phyloP scores from a whole-genome alignment of 1,140 invertebrate species.

The Drosophila varians region DNA sequence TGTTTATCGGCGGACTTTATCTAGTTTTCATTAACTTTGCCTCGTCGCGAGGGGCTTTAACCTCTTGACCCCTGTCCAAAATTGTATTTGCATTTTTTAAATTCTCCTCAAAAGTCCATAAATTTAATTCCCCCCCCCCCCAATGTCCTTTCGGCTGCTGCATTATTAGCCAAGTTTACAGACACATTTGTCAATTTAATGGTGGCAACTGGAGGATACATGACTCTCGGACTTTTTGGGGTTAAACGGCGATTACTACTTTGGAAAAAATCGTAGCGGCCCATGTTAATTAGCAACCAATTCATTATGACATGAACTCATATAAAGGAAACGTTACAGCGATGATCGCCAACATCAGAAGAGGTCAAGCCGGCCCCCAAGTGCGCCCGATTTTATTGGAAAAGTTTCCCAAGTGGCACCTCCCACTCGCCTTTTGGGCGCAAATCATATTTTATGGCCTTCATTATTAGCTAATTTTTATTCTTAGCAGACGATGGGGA shows the following conservation, averaged over 20 bases:
- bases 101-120: no score
- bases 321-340: background rate
- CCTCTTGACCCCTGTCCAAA: slow-evolving; percentile 3
- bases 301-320: slow-evolving; percentile 36
- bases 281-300: slow-evolving; percentile 67
- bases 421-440: slow-evolving; percentile 8
- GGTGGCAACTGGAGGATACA: slow-evolving; percentile 66
- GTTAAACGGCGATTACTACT: slow-evolving; percentile 64
- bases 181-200: slow-evolving; percentile 83
- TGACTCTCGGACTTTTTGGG: slow-evolving; percentile 44
- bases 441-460: slow-evolving; percentile 79
- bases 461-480: slow-evolving; percentile 82
- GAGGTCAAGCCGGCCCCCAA: slow-evolving; percentile 27
- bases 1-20: slow-evolving; percentile 74
- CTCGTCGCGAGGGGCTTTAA: slow-evolving; percentile 31
- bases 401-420: slow-evolving; percentile 60
- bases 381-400: slow-evolving; percentile 77
- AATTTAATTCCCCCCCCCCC: no score
- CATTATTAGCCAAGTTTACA: slow-evolving; percentile 82
- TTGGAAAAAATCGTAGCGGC: slow-evolving; percentile 60
- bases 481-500: slow-evolving; percentile 40
- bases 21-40: slow-evolving; percentile 77
- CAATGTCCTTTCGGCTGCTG: slow-evolving; percentile 11
- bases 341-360: slow-evolving; percentile 65
- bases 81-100: no score